Evolutionary conservation across 2,797 vertebrate genomes (phyloP).

Genomic region (Microcaecilia unicolor): DNA sequence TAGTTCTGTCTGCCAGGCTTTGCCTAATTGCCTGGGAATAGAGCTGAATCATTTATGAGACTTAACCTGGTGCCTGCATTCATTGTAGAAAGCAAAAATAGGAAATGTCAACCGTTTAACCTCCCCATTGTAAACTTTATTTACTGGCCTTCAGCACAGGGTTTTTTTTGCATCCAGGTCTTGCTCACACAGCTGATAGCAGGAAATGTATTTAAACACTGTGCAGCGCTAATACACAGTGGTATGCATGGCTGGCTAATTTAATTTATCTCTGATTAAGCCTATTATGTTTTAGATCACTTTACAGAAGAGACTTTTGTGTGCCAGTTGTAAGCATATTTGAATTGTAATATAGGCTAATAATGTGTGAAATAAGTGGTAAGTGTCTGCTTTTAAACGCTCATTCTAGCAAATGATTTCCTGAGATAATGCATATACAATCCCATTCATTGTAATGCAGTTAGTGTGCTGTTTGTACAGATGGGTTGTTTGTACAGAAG

Average conservation of each 20-base stretch:
- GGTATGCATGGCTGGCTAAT: conserved; percentile 67
- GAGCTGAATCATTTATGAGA: conserved; percentile 32
- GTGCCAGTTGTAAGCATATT: conserved; percentile 69
- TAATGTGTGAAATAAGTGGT: conserved; percentile 69
- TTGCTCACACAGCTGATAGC: conserved; percentile 51
- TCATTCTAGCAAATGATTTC: conserved; percentile 57
- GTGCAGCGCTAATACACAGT: conserved; percentile 57
- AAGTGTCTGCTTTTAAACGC: conserved; percentile 59
- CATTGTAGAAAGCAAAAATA: conserved; percentile 28
- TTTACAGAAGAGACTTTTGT: conserved; percentile 65
- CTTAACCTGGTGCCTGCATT: conserved; percentile 27
- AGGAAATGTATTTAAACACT: conserved; percentile 64
- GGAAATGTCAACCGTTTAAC: conserved; percentile 22
- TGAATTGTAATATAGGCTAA: conserved; percentile 73
- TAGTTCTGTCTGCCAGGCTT: conserved; percentile 33
- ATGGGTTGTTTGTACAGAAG: conserved; percentile 1
- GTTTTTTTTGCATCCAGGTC: conserved; percentile 54
- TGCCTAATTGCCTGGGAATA: conserved; percentile 39
- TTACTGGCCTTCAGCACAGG: conserved; percentile 42
- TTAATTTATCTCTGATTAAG: conserved; percentile 76
- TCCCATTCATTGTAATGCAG: conserved; percentile 21
- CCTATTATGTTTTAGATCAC: conserved; percentile 71
- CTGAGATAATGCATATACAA: conserved; percentile 26
- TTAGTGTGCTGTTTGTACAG: conserved; percentile 9
- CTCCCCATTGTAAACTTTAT: conserved; percentile 51